Percentiles rank a stretch among this genome's conserved stretches.
Conservation (phyloP, 2,888 invertebrate genomes). For the Eutolmus rufibarbis region DNA sequence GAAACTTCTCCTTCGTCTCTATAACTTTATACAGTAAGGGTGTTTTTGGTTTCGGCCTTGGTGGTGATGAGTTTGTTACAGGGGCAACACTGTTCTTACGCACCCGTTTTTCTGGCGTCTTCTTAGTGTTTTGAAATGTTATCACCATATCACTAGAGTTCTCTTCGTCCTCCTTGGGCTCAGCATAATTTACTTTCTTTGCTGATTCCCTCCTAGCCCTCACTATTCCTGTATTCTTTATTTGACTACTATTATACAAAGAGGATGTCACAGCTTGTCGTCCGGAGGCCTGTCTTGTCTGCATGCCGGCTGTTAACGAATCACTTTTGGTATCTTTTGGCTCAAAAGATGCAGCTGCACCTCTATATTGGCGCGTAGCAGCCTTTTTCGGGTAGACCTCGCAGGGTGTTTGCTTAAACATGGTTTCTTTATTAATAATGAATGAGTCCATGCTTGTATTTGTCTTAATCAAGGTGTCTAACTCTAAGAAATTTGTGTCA, state of each 20-base stretch:
- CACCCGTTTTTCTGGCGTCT: not conserved
- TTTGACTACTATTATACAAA: not conserved
- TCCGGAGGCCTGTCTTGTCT: not conserved
- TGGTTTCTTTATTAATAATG: slow-evolving; percentile 58
- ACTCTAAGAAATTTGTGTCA: slow-evolving; percentile 75
- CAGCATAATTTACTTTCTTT: slow-evolving; percentile 49
- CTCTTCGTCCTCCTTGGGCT: slow-evolving; percentile 49
- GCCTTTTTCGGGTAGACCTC: not conserved
- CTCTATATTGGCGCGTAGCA: not conserved
- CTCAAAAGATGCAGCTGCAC: not conserved
- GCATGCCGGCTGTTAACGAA: not conserved
- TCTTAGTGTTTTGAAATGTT: slow-evolving; percentile 34
- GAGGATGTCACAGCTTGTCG: not conserved
- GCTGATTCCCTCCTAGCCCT: slow-evolving; percentile 50
- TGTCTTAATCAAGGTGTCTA: slow-evolving; percentile 74
- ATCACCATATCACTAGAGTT: slow-evolving; percentile 45
- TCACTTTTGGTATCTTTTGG: not conserved
- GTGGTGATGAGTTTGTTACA: not conserved
- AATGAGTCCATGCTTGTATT: slow-evolving; percentile 75
- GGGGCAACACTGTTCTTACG: not conserved
- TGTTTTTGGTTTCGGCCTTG: slow-evolving; percentile 50
- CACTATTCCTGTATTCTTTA: slow-evolving; percentile 56
- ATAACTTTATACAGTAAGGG: slow-evolving; percentile 60
- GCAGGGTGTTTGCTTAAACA: not conserved
- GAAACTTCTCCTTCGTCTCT: slow-evolving; percentile 49